Base-by-base conservation (phyloP, 2,797 vertebrate species). In the Rhabdomys pumilio region DNA sequence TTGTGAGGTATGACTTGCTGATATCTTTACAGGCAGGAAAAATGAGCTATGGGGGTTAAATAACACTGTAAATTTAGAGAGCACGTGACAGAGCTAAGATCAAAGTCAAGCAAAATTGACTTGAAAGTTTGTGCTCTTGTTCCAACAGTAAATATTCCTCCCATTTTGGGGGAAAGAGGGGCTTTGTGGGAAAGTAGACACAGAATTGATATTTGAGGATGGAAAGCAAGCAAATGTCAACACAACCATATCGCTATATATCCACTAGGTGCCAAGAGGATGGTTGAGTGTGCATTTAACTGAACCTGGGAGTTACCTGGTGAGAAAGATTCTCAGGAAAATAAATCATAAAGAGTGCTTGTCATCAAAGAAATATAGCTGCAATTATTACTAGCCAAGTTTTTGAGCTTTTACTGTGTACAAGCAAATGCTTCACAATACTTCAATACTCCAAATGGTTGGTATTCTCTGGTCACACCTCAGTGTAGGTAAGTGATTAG, bases 81-180 rank as follows among this genome's bases (percentile, higher is more conserved):
- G 7, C 47, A 93, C 91, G 55, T 91, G 69, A 53, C 69, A 90
- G n/a, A 76, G 50, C 22, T 79, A 14, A 20, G 59, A 38, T 89
- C 38, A 57, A 83, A 72, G n/a, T 91, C 65, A 76, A 89, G 63
- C 73, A 44, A 95, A 47, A 72, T 89, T 73, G 73, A 82, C 53
- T 91, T 93, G 80, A 88, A 96, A 89, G 41, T 53, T 31, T 86
- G 20, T 47, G 14, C 19, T 96, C 55, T 96, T 94, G 93, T 85
- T 24, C 13, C 5, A 77, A 67, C 10, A 73, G 59, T 87, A 89
- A 96, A 77, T 86, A 84, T 22, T 82, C 6, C 55, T 13, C 12
- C 15, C 4, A 2, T n/a, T 19, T 6, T 85, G 84, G 26, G 59
- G 55, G 12, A 96, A 91, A 89, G 11, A 89, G 38, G 34, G 17